phyloP scores from a whole-genome alignment of 2,888 invertebrate species.

The Rotaria socialis region DNA sequence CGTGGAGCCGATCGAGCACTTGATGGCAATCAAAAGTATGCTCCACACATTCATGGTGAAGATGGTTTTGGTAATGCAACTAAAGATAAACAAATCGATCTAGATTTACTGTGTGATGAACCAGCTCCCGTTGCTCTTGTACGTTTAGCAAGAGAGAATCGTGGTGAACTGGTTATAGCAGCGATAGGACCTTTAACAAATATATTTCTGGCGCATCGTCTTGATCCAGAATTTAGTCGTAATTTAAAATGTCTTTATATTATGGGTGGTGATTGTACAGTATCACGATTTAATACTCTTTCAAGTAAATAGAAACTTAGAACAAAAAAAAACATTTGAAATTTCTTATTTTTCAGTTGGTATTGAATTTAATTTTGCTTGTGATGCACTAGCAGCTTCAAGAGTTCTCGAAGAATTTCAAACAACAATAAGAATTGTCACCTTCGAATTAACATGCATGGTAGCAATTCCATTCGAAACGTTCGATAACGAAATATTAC shows the following conservation, averaged over 20 bases:
- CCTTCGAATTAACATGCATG: slow-evolving; percentile 8
- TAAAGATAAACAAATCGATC: slow-evolving; percentile 49
- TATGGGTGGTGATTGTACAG: neutral
- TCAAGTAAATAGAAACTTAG: neutral
- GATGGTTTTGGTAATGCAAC: slow-evolving; percentile 52
- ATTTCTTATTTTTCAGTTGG: neutral
- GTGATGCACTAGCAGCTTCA: neutral
- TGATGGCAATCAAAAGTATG: slow-evolving; percentile 43
- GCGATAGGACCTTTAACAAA: slow-evolving; percentile 11
- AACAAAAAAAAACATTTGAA: no score
- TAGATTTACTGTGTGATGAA: slow-evolving; percentile 49
- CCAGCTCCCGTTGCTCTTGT: slow-evolving; percentile 51
- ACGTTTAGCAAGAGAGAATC: slow-evolving; percentile 50
- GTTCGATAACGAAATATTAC: neutral
- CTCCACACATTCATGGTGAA: slow-evolving; percentile 50
- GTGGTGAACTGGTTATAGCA: slow-evolving; percentile 49
- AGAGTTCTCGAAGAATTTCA: slow-evolving; percentile 1
- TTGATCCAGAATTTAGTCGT: neutral
- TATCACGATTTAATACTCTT: neutral
- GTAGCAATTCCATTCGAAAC: neutral
- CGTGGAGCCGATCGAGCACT: slow-evolving; percentile 50
- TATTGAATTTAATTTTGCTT: neutral
- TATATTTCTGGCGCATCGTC: neutral
- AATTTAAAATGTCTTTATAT: neutral
- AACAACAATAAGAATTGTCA: neutral